Percentiles rank a stretch among this genome's conserved stretches.
phyloP scores from a whole-genome alignment of 1,140 invertebrate genomes.

The Ostrea denselamellosa region DNA sequence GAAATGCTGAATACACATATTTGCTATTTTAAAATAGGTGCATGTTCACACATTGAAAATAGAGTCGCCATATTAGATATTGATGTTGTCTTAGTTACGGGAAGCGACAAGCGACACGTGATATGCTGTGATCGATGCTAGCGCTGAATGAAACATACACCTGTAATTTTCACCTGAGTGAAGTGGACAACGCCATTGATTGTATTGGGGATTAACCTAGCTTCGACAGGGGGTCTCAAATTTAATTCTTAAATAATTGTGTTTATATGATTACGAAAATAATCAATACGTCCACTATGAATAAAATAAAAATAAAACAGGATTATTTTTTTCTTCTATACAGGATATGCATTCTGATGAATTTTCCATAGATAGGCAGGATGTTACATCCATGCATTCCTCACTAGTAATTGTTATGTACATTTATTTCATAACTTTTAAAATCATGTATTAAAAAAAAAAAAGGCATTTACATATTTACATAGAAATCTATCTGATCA shows the following conservation, averaged over 20 bases:
- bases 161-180: slow-evolving; percentile 34
- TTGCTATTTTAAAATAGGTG: background rate
- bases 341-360: too few relatives aligned
- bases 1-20: slow-evolving; percentile 23
- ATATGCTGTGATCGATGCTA: slow-evolving; percentile 4
- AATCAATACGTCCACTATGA: background rate
- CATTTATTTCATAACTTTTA: too few relatives aligned
- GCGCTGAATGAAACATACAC: slow-evolving; percentile 14
- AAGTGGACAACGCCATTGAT: background rate
- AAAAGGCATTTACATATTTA: too few relatives aligned
- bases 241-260: background rate
- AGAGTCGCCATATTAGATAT: slow-evolving; percentile 15
- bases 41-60: background rate
- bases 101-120: slow-evolving; percentile 12
- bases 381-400: too few relatives aligned
- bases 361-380: too few relatives aligned
- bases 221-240: background rate
- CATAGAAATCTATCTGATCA: too few relatives aligned
- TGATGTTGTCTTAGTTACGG: background rate
- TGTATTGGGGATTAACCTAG: background rate
- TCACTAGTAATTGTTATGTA: too few relatives aligned
- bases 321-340: background rate
- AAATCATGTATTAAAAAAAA: too few relatives aligned
- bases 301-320: background rate
- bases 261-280: background rate